Conservation (phyloP, 2,797 vertebrate species). For the Chaetophractus vellerosus region DNA sequence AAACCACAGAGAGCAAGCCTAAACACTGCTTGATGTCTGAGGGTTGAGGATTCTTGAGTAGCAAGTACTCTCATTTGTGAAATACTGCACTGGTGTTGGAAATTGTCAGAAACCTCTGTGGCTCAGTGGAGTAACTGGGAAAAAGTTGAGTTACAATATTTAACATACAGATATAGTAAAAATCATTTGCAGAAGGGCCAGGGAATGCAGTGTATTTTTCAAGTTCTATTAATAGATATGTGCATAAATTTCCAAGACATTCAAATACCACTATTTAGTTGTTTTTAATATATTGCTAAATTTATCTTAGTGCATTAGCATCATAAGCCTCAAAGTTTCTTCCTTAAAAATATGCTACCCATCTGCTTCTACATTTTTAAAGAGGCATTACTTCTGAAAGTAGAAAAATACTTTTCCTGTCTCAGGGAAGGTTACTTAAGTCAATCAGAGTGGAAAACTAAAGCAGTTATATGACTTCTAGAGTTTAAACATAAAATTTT, state of each 20-base stretch:
- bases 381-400: constrained; percentile 67
- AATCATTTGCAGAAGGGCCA: not conserved
- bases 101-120: constrained; percentile 53
- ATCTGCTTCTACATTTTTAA: constrained; percentile 77
- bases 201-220: constrained; percentile 48
- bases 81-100: constrained; percentile 66
- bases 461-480: not conserved
- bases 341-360: constrained; percentile 78
- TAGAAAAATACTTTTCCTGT: constrained; percentile 41
- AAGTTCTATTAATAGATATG: constrained; percentile 68
- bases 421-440: not conserved
- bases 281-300: constrained; percentile 49
- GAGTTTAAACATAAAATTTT: not conserved
- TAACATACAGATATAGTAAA: constrained; percentile 20
- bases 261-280: constrained; percentile 59
- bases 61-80: not conserved
- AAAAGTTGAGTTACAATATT: not conserved
- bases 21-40: constrained; percentile 54
- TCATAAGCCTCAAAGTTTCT: constrained; percentile 68
- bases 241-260: constrained; percentile 64
- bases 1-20: not conserved
- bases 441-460: constrained; percentile 29
- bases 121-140: not conserved
- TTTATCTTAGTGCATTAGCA: constrained; percentile 74
- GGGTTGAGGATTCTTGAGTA: not conserved